Base-by-base conservation (phyloP, 2,113 vertebrate species). In the Anguilla rostrata region DNA sequence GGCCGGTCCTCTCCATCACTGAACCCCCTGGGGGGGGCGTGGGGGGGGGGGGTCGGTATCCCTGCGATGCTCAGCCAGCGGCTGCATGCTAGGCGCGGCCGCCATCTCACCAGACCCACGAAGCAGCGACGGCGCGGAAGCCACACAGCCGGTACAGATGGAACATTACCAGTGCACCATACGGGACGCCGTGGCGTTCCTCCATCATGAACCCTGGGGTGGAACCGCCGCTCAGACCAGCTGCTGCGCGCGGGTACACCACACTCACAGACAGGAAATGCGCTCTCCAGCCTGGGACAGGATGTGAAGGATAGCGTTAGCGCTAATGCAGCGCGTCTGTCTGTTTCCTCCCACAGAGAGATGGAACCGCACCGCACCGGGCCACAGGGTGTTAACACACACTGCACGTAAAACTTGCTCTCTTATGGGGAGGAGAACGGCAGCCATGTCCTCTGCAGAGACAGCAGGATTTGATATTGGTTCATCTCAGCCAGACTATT, bases 71-170 rank as follows among this genome's bases (percentile, higher is more conserved):
- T n/a, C n/a, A n/a, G n/a, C n/a, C n/a, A n/a, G n/a, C n/a, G n/a
- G n/a, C n/a, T n/a, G n/a, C n/a, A n/a, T n/a, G n/a, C n/a, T n/a
- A n/a, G n/a, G n/a, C n/a, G n/a, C n/a, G n/a, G 84, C 40, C 66
- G 22, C 2, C 40, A 87, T 85, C 29, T 26, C 66, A 90, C 84
- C 53, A 41, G 12, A 83, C 81, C 82, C 29, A 11, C 57, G 34
- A 81, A 86, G 15, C 60, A 39, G 15, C 81, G 85, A 53, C 12
- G 29, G 43, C 18, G 14, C 20, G n/a, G 20, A 22, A 26, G 20
- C 1, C 43, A 49, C 43, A 9, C 81, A 8, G 22, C 26, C 81
- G 11, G 43, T 82, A 49, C n/a, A n/a, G n/a, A 49, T 82, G 26
- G 81, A 82, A 49, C 40, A 46, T 46, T 22, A 82, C 5, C 43